Conservation (phyloP, 2,888 invertebrate genomes). For the Calliopum simillimum region DNA sequence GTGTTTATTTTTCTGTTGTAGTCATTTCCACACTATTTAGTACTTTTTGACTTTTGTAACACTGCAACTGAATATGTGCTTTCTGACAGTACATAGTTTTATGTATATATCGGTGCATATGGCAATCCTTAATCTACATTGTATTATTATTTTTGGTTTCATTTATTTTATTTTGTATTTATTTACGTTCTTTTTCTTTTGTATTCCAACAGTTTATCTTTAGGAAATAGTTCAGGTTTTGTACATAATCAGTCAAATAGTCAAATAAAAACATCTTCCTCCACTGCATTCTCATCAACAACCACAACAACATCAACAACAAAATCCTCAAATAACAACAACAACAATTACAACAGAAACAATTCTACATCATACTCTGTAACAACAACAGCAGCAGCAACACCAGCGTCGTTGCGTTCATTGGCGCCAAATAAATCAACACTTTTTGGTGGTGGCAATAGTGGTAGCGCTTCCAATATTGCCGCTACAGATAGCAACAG, state of each 20-base stretch:
- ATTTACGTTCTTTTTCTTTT: slow-evolving; percentile 41
- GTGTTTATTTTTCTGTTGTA: too few relatives aligned
- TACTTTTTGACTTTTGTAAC: too few relatives aligned
- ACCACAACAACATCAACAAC: slow-evolving; percentile 48
- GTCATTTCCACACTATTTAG: too few relatives aligned
- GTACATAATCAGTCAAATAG: slow-evolving; percentile 63
- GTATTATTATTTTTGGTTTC: slow-evolving; percentile 33
- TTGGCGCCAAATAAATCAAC: slow-evolving; percentile 65
- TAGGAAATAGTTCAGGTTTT: slow-evolving; percentile 65
- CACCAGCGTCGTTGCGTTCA: slow-evolving; percentile 51
- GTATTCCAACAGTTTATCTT: slow-evolving; percentile 61
- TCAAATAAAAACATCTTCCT: slow-evolving; percentile 50
- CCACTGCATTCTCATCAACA: slow-evolving; percentile 24
- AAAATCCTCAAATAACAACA: slow-evolving; percentile 41
- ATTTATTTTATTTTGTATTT: slow-evolving; percentile 39
- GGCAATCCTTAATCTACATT: too few relatives aligned
- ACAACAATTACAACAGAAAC: slow-evolving; percentile 40
- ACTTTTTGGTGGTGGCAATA: slow-evolving; percentile 56
- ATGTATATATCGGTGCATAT: too few relatives aligned
- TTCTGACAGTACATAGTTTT: too few relatives aligned
- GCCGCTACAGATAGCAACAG: slow-evolving; percentile 38
- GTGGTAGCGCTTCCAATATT: slow-evolving; percentile 43
- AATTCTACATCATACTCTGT: slow-evolving; percentile 35
- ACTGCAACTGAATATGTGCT: too few relatives aligned
- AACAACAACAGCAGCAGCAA: slow-evolving; percentile 44